Conservation (phyloP, 2,113 vertebrate genomes). For the Ptilonorhynchus violaceus region DNA sequence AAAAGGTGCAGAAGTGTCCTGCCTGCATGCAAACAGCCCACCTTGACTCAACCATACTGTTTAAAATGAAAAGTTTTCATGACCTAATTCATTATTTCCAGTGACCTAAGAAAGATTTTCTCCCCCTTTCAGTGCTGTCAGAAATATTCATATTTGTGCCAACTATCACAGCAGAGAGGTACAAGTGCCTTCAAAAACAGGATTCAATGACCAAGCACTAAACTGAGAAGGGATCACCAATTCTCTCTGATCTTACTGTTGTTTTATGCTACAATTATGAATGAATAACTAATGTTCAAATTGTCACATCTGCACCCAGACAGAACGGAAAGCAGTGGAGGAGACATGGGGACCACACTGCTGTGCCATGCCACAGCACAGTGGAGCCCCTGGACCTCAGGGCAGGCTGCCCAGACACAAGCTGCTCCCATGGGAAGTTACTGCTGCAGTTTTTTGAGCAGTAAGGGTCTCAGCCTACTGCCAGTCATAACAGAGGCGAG, state of each 20-base stretch:
- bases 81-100: conserved; percentile 60
- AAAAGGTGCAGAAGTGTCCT: conserved; percentile 62
- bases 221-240: not conserved
- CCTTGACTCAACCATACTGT: conserved; percentile 48
- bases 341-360: not conserved
- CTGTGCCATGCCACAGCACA: accelerated
- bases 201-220: not conserved
- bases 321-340: not conserved
- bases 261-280: not conserved
- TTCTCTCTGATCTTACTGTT: not conserved
- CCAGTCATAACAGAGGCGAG: not conserved
- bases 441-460: not conserved
- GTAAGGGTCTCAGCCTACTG: not conserved
- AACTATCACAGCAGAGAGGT: not conserved
- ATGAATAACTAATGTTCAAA: not conserved
- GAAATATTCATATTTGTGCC: not conserved
- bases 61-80: conserved; percentile 55
- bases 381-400: not conserved
- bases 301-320: not conserved
- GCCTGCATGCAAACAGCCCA: conserved; percentile 35
- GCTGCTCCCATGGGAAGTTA: not conserved
- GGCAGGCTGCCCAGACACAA: not conserved
- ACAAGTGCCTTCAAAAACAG: not conserved
- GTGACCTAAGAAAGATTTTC: not conserved
- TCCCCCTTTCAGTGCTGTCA: not conserved